A percentile compares a stretch with the other conserved stretches of the same genome.
phyloP scores from a whole-genome alignment of 2,113 vertebrate genomes.

The Chinchilla lanigera region DNA sequence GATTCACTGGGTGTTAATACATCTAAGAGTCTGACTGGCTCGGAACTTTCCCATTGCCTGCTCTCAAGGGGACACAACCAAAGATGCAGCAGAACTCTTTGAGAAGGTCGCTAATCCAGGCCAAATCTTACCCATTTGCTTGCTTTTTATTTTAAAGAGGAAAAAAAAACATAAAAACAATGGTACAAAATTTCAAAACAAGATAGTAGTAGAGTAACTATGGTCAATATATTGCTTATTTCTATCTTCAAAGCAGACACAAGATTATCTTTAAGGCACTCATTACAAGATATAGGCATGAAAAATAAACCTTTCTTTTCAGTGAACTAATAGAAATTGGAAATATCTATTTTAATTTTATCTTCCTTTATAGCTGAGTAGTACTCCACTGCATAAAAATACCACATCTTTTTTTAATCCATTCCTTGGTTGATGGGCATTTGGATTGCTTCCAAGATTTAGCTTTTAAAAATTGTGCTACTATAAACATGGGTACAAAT shows the following conservation, averaged over 20 bases:
- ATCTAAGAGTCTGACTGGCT: neutral
- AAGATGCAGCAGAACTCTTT: neutral
- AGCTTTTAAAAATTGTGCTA: neutral
- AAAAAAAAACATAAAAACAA: neutral
- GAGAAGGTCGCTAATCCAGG: neutral
- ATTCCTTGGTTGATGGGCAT: neutral
- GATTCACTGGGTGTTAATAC: neutral
- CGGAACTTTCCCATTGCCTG: neutral
- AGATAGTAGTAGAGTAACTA: neutral
- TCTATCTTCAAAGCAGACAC: no score
- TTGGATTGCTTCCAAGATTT: neutral
- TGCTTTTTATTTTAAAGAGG: neutral
- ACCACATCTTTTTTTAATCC: neutral
- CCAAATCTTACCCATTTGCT: neutral
- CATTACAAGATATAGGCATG: neutral
- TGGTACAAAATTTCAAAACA: neutral
- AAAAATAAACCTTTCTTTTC: neutral
- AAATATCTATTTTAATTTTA: no score
- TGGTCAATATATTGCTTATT: neutral
- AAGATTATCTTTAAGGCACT: neutral
- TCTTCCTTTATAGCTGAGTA: neutral
- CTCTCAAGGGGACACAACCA: neutral
- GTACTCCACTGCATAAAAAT: neutral
- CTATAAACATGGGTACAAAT: neutral
- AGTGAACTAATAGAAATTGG: neutral